Evolutionary conservation across 2,888 invertebrate species (phyloP).

Genomic region (Agriopis marginaria): DNA sequence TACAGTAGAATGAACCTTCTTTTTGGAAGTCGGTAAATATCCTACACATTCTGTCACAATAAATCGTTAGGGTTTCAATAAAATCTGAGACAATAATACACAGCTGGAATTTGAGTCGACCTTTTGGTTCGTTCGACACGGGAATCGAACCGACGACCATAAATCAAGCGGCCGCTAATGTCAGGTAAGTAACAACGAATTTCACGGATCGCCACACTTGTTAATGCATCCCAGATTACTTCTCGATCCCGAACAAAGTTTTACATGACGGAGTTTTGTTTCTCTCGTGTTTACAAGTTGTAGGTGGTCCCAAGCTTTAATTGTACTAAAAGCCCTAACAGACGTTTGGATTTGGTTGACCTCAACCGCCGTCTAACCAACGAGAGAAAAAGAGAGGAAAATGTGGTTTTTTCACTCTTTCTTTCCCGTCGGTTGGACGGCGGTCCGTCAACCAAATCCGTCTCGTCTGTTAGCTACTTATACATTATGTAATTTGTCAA

Average conservation of each 20-base stretch:
- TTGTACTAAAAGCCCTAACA: too few relatives aligned
- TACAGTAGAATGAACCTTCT: too few relatives aligned
- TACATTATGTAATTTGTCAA: too few relatives aligned
- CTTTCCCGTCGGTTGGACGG: too few relatives aligned
- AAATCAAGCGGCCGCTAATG: slow-evolving; percentile 72
- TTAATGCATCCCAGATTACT: slow-evolving; percentile 68
- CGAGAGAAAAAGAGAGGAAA: too few relatives aligned
- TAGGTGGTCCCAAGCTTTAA: slow-evolving; percentile 35
- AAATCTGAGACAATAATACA: slow-evolving; percentile 10
- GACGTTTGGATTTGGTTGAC: too few relatives aligned
- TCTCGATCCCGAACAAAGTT: slow-evolving; percentile 39
- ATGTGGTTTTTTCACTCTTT: too few relatives aligned
- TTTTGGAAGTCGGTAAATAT: not conserved
- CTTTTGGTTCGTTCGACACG: slow-evolving; percentile 10
- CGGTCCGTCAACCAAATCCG: too few relatives aligned
- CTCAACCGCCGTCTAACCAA: too few relatives aligned
- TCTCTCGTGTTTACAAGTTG: slow-evolving; percentile 10
- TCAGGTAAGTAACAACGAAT: slow-evolving; percentile 68
- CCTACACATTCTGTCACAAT: not conserved
- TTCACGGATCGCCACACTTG: slow-evolving; percentile 68
- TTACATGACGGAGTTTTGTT: slow-evolving; percentile 21
- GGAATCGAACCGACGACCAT: slow-evolving; percentile 45
- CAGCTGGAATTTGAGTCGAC: slow-evolving; percentile 1
- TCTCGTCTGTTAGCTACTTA: too few relatives aligned
- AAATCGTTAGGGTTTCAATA: not conserved